Evolutionary conservation across 2,113 vertebrate genomes (phyloP).

Genomic region (Varanus salvator): DNA sequence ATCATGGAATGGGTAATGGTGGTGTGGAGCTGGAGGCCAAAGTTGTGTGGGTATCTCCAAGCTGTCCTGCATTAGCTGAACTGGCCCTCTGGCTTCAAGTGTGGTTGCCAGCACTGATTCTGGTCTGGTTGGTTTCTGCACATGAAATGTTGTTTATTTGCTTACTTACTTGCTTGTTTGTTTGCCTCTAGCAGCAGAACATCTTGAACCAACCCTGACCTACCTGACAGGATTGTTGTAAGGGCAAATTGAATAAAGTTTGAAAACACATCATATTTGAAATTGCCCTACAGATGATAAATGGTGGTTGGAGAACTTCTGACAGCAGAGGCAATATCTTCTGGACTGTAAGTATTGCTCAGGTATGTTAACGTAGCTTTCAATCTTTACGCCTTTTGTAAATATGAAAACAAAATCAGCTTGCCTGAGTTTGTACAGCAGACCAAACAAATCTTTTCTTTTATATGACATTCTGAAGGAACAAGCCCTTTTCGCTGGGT

Average conservation of each 20-base stretch:
- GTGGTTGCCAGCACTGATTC: too few relatives aligned
- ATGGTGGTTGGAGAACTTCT: neutral
- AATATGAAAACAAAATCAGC: neutral
- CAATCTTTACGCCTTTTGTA: neutral
- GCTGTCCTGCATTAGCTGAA: too few relatives aligned
- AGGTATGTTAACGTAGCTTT: neutral
- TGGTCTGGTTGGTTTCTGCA: too few relatives aligned
- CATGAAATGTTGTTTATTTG: too few relatives aligned
- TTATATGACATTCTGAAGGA: neutral
- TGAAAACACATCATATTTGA: neutral
- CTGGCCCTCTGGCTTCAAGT: too few relatives aligned
- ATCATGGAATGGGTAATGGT: too few relatives aligned
- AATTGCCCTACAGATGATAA: slow-evolving; percentile 4
- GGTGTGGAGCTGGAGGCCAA: too few relatives aligned
- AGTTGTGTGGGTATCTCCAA: too few relatives aligned
- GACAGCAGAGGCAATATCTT: neutral
- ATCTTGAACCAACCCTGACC: neutral
- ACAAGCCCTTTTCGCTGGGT: neutral
- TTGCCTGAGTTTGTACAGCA: neutral
- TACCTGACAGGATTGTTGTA: neutral
- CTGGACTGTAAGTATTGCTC: neutral
- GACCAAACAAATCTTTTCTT: neutral
- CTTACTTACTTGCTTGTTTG: too few relatives aligned
- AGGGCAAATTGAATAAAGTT: neutral
- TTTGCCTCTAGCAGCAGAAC: too few relatives aligned